These are phyloP conservation scores for Lucifuga dentata DNA, from an alignment of 2,113 vertebrate genomes.

Conservation along the genomic window DNA sequence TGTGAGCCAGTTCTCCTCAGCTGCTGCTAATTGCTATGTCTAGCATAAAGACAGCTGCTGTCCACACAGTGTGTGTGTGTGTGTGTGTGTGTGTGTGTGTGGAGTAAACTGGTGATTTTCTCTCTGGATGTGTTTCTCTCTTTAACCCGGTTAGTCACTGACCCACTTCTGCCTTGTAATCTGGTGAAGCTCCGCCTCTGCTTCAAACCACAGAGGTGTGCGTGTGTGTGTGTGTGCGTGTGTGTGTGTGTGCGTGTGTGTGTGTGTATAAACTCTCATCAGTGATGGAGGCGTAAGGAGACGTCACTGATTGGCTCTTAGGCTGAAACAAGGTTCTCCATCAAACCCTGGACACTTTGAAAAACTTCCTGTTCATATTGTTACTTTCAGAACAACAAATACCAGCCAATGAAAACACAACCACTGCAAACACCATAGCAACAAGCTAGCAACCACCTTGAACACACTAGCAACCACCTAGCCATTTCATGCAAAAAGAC, in stretches of 20 bases:
- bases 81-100: not conserved
- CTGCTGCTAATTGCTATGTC: conserved; percentile 61
- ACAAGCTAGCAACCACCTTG: no score
- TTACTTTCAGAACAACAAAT: no score
- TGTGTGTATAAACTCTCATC: no score
- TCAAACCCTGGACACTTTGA: no score
- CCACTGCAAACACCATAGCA: no score
- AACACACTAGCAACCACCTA: no score
- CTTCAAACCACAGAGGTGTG: conserved; percentile 15
- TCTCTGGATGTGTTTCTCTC: conserved; percentile 40
- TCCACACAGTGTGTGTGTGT: conserved; percentile 12
- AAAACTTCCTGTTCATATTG: no score
- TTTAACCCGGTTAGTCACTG: conserved; percentile 70
- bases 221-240: no score
- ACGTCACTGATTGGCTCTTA: conserved; percentile 3
- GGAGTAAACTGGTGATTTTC: conserved; percentile 59
- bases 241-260: no score
- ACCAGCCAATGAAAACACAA: no score
- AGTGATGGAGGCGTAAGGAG: no score
- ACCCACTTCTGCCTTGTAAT: conserved; percentile 67
- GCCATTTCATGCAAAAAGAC: no score
- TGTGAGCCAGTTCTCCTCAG: conserved; percentile 38
- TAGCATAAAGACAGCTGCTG: conserved; percentile 65
- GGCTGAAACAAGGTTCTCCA: not conserved
- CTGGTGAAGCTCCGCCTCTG: conserved; percentile 47